Percentiles rank a stretch among this genome's conserved stretches.
Conservation (phyloP, 1,140 invertebrate species). For the Bombus picipes region DNA sequence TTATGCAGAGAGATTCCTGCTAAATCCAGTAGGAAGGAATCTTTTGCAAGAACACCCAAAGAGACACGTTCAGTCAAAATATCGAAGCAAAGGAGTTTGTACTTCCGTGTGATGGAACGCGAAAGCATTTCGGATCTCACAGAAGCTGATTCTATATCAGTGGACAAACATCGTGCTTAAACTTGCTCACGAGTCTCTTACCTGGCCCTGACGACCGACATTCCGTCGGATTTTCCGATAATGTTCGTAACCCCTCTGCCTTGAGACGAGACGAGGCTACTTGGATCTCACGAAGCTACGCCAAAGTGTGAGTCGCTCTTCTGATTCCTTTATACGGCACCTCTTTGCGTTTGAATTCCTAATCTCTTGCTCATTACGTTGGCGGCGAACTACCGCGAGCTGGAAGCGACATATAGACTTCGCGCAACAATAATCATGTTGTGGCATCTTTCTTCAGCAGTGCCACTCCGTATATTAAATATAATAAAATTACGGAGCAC, state of each 20-base stretch:
- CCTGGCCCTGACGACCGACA: constrained; percentile 41
- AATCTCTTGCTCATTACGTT: constrained; percentile 47
- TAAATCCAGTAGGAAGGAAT: constrained; percentile 1
- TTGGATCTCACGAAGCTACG: constrained; percentile 49
- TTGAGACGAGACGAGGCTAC: constrained; percentile 15
- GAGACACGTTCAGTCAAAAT: constrained; percentile 24
- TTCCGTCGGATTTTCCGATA: constrained; percentile 49
- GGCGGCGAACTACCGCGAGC: constrained; percentile 41
- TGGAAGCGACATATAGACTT: not conserved
- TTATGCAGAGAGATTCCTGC: not conserved
- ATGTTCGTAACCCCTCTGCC: constrained; percentile 14
- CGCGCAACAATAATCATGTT: not conserved
- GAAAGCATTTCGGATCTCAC: constrained; percentile 39
- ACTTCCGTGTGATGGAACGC: constrained; percentile 38
- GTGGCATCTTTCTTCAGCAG: not conserved
- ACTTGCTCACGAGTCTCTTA: constrained; percentile 41
- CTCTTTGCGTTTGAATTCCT: constrained; percentile 16
- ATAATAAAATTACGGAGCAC: not conserved
- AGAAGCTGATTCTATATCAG: constrained; percentile 45
- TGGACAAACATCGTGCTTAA: constrained; percentile 58
- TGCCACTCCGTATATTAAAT: not conserved
- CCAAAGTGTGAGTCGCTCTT: constrained; percentile 38
- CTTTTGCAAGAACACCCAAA: not conserved
- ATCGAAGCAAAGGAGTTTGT: constrained; percentile 33
- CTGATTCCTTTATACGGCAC: constrained; percentile 21